Evolutionary conservation across 1,140 invertebrate species (phyloP).

Genomic region (Formica selysi): DNA sequence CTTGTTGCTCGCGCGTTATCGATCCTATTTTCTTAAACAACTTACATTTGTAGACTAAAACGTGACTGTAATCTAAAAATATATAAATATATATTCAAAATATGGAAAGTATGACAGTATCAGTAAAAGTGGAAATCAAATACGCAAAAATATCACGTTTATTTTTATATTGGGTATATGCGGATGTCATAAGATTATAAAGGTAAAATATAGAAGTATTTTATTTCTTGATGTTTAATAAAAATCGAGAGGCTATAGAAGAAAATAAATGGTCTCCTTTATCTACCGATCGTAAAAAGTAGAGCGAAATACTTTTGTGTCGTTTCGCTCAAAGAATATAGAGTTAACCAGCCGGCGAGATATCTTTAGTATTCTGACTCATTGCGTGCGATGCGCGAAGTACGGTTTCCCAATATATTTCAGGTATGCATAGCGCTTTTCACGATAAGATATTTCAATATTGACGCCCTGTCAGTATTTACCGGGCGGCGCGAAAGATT

Average conservation of each 20-base stretch:
- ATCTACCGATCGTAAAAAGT: no score
- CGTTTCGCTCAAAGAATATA: neutral
- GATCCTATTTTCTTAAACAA: neutral
- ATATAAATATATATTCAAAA: neutral
- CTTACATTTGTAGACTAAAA: neutral
- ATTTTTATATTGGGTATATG: neutral
- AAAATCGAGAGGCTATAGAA: neutral
- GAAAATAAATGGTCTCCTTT: neutral
- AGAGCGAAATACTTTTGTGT: neutral
- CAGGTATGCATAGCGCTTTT: conserved; percentile 75
- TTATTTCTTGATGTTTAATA: conserved; percentile 9
- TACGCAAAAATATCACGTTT: neutral
- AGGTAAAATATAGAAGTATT: neutral
- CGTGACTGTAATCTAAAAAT: neutral
- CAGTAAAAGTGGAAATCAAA: neutral
- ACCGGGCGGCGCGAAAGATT: conserved; percentile 76
- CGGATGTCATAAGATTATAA: neutral
- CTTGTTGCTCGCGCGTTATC: conserved; percentile 11
- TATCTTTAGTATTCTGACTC: conserved; percentile 73
- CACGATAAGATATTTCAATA: conserved; percentile 84
- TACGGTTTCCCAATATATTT: conserved; percentile 75
- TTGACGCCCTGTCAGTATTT: conserved; percentile 82
- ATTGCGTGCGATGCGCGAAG: conserved; percentile 66
- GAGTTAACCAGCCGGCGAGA: conserved; percentile 7
- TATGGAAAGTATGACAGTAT: neutral